Base-by-base conservation (phyloP, 2,888 invertebrate species). In the Seira musarum region DNA sequence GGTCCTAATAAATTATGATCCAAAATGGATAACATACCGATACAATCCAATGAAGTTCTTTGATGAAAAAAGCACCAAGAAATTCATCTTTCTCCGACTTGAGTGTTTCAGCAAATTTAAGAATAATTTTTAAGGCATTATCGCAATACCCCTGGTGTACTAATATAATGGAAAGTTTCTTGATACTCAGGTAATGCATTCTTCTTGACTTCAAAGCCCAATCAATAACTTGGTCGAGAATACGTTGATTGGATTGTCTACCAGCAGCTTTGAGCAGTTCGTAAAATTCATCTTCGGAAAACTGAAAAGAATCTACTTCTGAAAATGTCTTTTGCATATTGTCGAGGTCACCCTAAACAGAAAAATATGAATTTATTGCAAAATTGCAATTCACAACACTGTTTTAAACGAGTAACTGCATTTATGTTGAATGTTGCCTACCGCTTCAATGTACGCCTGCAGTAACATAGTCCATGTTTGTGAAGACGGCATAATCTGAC, bases 211-310 rank as follows among this genome's bases (percentile, higher is more conserved):
- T 40, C 13, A 71, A 0, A 0, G 75, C 63, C 30, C 35, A 30
- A 1, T 49, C 17, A 5, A 80, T 75, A 1, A 80, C 71, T 2
- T 30, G 3, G 19, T 75, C 25, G 0, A 67, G 15, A n/a, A 80
- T 30, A 2, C 66, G 35, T 0, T 0, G 1, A 24, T 75, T 71
- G 1, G 57, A 13, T 17, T 67, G 74, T 17, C 24, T n/a, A 17
- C 77, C 83, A 5, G 80, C 80, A 3, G 67, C 60, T 61, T 83
- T 81, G 0, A 83, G 46, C 15, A 83, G 61, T 6, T 81, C 80
- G 25, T 77, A 78, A 60, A 67, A 78, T 17, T 72, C 64, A 10
- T 83, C 83, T 64, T 80, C 78, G 0, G 71, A 19, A 24, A 82
- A 71, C 25, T 19, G 19, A 19, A 22, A 64, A 21, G 1, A n/a